Conservation (phyloP, 1,140 invertebrate species). For the Wiebesia pumilae region DNA sequence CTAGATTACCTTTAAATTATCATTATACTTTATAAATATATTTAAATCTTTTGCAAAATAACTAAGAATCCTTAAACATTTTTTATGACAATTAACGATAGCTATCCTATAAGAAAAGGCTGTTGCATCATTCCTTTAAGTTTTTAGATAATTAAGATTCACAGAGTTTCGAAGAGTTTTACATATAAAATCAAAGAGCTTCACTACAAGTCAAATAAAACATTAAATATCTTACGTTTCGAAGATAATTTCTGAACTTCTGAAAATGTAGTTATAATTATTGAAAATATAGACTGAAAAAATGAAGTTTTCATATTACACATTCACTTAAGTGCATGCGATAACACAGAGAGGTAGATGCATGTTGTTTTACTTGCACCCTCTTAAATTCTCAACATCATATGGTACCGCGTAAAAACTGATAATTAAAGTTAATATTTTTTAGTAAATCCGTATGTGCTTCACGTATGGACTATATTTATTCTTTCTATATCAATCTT, state of each 20-base stretch:
- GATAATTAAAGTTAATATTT: not conserved
- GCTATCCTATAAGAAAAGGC: too few species aligned
- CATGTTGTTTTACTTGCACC: not conserved
- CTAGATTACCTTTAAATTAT: too few species aligned
- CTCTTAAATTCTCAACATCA: not conserved
- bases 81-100: too few species aligned
- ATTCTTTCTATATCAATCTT: too few species aligned
- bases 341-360: not conserved
- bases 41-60: too few species aligned
- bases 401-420: not conserved
- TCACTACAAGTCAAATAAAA: not conserved
- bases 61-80: too few species aligned
- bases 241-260: not conserved
- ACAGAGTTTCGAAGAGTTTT: not conserved
- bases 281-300: conserved; percentile 1
- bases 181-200: not conserved
- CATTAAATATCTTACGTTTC: not conserved
- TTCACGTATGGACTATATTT: not conserved
- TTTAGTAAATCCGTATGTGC: not conserved
- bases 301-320: not conserved
- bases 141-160: not conserved
- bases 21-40: too few species aligned
- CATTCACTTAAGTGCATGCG: not conserved
- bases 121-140: too few species aligned
- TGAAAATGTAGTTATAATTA: not conserved